Evolutionary conservation across 1,140 invertebrate genomes (phyloP), one percentile per base, ranked within the genome.

Genomic region (Rhyacophila brunnea): DNA sequence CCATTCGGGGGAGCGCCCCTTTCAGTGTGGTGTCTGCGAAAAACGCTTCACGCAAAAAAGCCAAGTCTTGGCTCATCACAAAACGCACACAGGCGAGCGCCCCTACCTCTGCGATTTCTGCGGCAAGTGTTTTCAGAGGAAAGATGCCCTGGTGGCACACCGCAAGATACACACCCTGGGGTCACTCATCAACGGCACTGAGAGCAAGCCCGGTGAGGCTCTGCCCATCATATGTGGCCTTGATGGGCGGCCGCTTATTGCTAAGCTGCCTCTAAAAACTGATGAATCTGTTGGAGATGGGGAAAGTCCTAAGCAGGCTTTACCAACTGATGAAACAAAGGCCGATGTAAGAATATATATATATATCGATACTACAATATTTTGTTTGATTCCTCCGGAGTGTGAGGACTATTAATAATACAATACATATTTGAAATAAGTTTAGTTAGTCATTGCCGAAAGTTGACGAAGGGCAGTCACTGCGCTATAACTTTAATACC

Each of bases 1-100:
- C 32, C 85, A 87, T 53, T 82, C 79, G 0, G 78, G 84, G 0
- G 83, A 85, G 57, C 79, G 83, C 35, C 86, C 86, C 0, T 86
- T 83, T 64, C 70, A 73, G n/a, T 91, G 89, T 66, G 80, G 81
- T 28, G 74, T 85, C 1, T 90, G 88, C 66, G 78, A 80, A 0
- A 84, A 84, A 51, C 71, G 75, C 1, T 89, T 89, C 67, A 81
- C 79, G 0, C 78, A 83, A n/a, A 78, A 81, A 60, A 75, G 78
- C 0, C 76, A 84, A 52, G 66, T 86, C 10, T 81, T 81, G 5
- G 78, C 76, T n/a, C 85, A 87, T 61, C 68, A 77, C 11, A 71
- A 80, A 11, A 83, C 83, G 14, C 84, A 86, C 64, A 82, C 82
- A 38, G 84, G 83, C 10, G 82, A 82, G 54, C 81, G 84, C 28